Conservation (phyloP, 2,888 invertebrate genomes). For the Minunthozetes semirufus region DNA sequence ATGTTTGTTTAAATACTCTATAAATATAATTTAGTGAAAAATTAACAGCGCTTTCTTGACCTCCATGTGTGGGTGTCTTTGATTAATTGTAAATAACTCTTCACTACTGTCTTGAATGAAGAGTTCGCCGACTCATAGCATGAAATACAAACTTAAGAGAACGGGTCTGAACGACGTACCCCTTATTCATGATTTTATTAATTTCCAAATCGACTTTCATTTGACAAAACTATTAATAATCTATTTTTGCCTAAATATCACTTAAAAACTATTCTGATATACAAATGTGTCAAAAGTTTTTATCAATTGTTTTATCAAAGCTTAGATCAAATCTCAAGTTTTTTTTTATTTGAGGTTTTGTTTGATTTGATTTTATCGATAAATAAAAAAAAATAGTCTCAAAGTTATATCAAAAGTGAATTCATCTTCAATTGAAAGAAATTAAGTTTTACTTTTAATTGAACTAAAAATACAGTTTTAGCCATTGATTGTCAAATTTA, state of each 20-base stretch:
- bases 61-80: neutral
- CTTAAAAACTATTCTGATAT: too few species aligned
- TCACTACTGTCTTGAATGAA: neutral
- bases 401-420: neutral
- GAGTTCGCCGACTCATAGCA: constrained; percentile 1
- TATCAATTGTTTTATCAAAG: too few species aligned
- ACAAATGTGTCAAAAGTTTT: too few species aligned
- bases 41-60: neutral
- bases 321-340: neutral
- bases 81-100: neutral
- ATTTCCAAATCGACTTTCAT: neutral
- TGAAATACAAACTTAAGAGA: neutral
- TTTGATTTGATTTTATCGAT: neutral
- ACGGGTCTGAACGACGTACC: neutral
- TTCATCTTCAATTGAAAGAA: neutral
- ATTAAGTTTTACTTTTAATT: too few species aligned
- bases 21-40: neutral
- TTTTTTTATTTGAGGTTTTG: neutral
- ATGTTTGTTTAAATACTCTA: neutral
- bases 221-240: neutral
- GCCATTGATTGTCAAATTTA: too few species aligned
- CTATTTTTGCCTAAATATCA: neutral
- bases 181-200: neutral
- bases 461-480: too few species aligned
- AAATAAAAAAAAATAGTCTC: neutral